These are phyloP conservation scores for Forpus xanthops DNA, from an alignment of 2,797 vertebrate genomes.

Conservation along the genomic window DNA sequence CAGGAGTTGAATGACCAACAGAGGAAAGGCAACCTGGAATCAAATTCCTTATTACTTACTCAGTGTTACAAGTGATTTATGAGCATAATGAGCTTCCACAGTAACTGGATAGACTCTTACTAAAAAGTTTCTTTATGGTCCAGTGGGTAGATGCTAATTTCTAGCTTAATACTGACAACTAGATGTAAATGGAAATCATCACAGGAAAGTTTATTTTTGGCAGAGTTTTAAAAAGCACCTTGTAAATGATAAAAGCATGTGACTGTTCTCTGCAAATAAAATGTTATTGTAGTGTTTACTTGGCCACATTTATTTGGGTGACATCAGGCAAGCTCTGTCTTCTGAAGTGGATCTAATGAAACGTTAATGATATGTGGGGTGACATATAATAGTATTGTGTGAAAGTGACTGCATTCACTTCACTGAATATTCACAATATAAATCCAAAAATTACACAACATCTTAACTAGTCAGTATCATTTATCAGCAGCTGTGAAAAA, in stretches of 20 bases:
- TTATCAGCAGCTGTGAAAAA: conserved; percentile 17
- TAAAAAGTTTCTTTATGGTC: background rate
- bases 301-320: background rate
- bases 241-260: background rate
- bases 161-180: background rate
- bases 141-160: background rate
- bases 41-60: background rate
- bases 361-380: background rate
- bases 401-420: background rate
- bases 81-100: background rate
- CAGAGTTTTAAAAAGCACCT: background rate
- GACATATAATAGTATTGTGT: background rate
- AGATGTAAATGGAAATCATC: background rate
- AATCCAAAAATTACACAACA: background rate
- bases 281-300: background rate
- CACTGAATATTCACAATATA: background rate
- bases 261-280: background rate
- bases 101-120: background rate
- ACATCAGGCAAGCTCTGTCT: background rate
- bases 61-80: background rate
- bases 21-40: background rate
- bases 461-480: background rate
- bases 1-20: background rate
- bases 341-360: background rate
- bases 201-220: background rate